Base-by-base conservation (phyloP, 92 coral and sea anemone genomes). In the Epizoanthus rinbou region DNA sequence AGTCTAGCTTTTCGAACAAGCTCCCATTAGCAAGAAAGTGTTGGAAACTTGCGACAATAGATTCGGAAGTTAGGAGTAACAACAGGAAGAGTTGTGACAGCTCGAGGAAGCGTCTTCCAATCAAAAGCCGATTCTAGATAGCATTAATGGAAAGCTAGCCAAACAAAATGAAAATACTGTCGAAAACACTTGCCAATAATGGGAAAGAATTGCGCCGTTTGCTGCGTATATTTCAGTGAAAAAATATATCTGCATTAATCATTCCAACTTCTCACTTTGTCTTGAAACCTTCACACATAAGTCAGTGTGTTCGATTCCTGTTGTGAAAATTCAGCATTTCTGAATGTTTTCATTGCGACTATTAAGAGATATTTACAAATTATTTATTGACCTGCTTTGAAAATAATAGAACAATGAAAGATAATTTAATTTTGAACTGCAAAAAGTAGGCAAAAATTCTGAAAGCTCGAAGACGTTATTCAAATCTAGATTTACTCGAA, bases 21-120 rank as follows among this genome's bases (percentile, higher is more conserved):
- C 71, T 28, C 71, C 72, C 71, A 78, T 78, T 78, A 78, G 82
- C 17, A 16, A 43, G 31, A 62, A 78, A 78, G 70, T 69, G 71
- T 41, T 33, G 69, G 56, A 68, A 76, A 35, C 70, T n/a, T 35
- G 73, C 31, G 28, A 76, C 37, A 59, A 58, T 37, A 17, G 57
- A 14, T 59, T 78, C 82, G 82, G 82, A 78, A 78, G 82, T 78
- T 21, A 41, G 64, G 41, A 21, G 15, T 18, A 41, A 35, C 5
- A 35, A 78, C 63, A 69, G 64, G 82, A 69, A 62, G 45, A 63
- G 47, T 23, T 43, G n/a, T 24, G 82, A 78, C 37, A 24, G 72
- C 82, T 60, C 19, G 35, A 25, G 18, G 19, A 56, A 21, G 6
- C 13, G 24, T 37, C 82, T 45, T 62, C 82, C 82, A 78, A 78